These are phyloP conservation scores for Andricus grossulariae DNA, from an alignment of 1,140 invertebrate species.

Conservation along the genomic window DNA sequence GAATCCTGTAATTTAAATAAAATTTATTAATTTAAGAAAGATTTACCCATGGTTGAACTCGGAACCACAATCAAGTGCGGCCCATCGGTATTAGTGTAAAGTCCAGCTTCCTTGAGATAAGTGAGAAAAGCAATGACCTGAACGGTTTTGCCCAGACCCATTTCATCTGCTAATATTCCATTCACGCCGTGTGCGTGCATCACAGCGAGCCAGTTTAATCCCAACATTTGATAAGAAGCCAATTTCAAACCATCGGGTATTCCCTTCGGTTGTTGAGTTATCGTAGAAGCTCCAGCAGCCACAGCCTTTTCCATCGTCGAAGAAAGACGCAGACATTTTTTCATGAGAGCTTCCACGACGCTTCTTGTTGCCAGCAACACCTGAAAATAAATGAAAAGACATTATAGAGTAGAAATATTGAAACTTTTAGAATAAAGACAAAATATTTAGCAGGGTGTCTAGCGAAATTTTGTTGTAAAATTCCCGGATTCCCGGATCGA, in stretches of 20 bases:
- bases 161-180: slow-evolving; percentile 95
- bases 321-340: slow-evolving; percentile 81
- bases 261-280: slow-evolving; percentile 80
- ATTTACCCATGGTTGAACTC: slow-evolving; percentile 89
- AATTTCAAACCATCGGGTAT: slow-evolving; percentile 80
- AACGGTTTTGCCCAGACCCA: slow-evolving; percentile 94
- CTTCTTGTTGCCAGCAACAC: slow-evolving; percentile 82
- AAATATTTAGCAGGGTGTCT: too few relatives aligned
- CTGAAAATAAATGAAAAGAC: slow-evolving; percentile 41
- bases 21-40: too few relatives aligned
- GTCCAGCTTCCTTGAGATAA: slow-evolving; percentile 84
- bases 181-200: slow-evolving; percentile 93
- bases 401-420: slow-evolving; percentile 10
- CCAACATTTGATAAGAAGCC: slow-evolving; percentile 93
- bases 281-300: slow-evolving; percentile 80
- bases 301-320: slow-evolving; percentile 84
- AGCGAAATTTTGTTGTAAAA: too few relatives aligned
- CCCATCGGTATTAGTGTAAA: slow-evolving; percentile 76
- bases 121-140: slow-evolving; percentile 94
- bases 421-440: slow-evolving; percentile 2
- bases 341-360: slow-evolving; percentile 82
- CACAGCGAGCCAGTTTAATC: slow-evolving; percentile 94
- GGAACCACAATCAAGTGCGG: slow-evolving; percentile 95
- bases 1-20: too few relatives aligned
- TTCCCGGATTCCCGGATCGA: too few relatives aligned